Conservation (phyloP, 2,888 invertebrate genomes). For the Cataglyphis cursor region DNA sequence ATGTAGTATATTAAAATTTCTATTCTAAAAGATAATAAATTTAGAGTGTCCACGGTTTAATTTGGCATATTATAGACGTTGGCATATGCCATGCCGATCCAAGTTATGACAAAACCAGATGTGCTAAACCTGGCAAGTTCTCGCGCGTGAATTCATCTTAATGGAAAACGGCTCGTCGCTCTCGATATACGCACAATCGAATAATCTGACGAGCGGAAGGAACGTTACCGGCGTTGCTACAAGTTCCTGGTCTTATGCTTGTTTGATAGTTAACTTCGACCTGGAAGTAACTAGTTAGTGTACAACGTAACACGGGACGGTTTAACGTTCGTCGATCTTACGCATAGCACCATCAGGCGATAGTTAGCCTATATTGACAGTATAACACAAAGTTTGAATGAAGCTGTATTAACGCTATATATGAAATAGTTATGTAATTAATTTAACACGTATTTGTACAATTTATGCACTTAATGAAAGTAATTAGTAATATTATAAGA, state of each 20-base stretch:
- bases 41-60: constrained; percentile 28
- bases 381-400: constrained; percentile 33
- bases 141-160: constrained; percentile 41
- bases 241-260: constrained; percentile 49
- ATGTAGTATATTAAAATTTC: constrained; percentile 40
- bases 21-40: constrained; percentile 33
- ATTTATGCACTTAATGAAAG: not conserved
- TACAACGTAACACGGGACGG: constrained; percentile 24
- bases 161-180: constrained; percentile 45
- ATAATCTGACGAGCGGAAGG: constrained; percentile 54
- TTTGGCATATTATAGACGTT: constrained; percentile 47
- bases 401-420: constrained; percentile 23
- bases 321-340: constrained; percentile 53
- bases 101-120: constrained; percentile 30
- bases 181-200: constrained; percentile 52
- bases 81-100: constrained; percentile 21
- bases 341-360: constrained; percentile 33
- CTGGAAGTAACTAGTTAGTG: constrained; percentile 56
- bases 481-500: not conserved
- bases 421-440: not conserved
- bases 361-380: constrained; percentile 40
- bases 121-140: constrained; percentile 24
- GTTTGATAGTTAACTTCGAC: constrained; percentile 54
- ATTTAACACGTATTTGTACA: not conserved
- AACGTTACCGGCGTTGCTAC: constrained; percentile 38